These are phyloP conservation scores for Idaea dimidiata DNA, from an alignment of 2,888 invertebrate species.

Conservation along the genomic window DNA sequence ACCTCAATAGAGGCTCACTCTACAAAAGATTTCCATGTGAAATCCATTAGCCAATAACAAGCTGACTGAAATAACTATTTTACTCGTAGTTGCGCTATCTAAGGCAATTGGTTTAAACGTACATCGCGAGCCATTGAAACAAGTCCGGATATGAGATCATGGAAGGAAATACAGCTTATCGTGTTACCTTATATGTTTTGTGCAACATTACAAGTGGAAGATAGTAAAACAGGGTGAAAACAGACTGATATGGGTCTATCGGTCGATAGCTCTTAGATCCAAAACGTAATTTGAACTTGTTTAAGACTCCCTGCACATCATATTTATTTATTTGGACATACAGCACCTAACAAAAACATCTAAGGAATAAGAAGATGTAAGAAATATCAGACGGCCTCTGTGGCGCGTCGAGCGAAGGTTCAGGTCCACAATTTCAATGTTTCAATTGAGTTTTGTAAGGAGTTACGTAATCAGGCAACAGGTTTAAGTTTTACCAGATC, in stretches of 20 bases:
- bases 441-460: no score
- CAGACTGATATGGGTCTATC: not conserved
- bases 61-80: not conserved
- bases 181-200: conserved; percentile 55
- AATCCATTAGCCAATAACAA: not conserved
- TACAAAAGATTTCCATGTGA: not conserved
- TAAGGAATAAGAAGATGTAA: no score
- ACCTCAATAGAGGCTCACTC: not conserved
- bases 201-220: conserved; percentile 31
- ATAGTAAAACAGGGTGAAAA: not conserved
- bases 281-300: no score
- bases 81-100: not conserved
- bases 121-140: conserved; percentile 25
- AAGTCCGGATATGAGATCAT: conserved; percentile 47
- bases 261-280: not conserved
- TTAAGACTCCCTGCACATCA: no score
- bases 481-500: no score
- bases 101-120: not conserved
- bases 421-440: no score
- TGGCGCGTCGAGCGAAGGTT: no score
- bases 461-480: no score
- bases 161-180: conserved; percentile 50
- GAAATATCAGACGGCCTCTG: no score
- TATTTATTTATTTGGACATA: no score
- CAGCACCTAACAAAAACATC: no score